Evolutionary conservation across 2,888 invertebrate genomes (phyloP), one percentile per base, ranked within the genome.

Genomic region (Lagria hirta): DNA sequence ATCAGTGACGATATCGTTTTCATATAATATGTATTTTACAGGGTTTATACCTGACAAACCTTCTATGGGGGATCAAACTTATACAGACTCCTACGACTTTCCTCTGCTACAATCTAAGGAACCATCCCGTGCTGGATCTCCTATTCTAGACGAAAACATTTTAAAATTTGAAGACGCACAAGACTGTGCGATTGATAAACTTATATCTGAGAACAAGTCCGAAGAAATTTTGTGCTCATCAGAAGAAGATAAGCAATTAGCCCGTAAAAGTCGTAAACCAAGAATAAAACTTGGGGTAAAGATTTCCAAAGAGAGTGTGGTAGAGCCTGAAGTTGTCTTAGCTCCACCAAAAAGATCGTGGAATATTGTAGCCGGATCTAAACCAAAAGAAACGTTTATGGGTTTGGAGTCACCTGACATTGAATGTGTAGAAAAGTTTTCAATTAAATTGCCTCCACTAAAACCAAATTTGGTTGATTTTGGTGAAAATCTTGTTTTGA

Each of bases 361-460:
- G 79, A 79, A 77, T 58, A 74, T 74, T 27, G 73, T 79, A 51
- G 76, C 76, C 22, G 74, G 76, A 49, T 48, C 47, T 38, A 57
- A 62, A 56, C 48, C 59, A 33, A 57, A 55, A 45, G 55, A 56
- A 32, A 52, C 52, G 35, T 49, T 45, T 32, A 43, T 20, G 5
- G 38, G 30, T 22, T 27, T 48, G n/a, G 48, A 52, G 38, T 41
- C 48, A 24, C 48, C 52, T 10, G 47, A 48, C 20, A 52, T 54
- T 11, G 57, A 55, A 22, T 52, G 48, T n/a, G 42, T 51, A 2
- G 59, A 58, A 22, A 54, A 52, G 28, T 59, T 56, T 37, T 55
- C 60, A 7, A 22, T 58, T 7, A 53, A 55, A 8, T 20, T 60
- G 17, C 52, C 62, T 3, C 6, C 34, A 38, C 14, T 49, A 38